Evolutionary conservation across 2,113 vertebrate species (phyloP).

Genomic region (Microcebus ravelobensis): DNA sequence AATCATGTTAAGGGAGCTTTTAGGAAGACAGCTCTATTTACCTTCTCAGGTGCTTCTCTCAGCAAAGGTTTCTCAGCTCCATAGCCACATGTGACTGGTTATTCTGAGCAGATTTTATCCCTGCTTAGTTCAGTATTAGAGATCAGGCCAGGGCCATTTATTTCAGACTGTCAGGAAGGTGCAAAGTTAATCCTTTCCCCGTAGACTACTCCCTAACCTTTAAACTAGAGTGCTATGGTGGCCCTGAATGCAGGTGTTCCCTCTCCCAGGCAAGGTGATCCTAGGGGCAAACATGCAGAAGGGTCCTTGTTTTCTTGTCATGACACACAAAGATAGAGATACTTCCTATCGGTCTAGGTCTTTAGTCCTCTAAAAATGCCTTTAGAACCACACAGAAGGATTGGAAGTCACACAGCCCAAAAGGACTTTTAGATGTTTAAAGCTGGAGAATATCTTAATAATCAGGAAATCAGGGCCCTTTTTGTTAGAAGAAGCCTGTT

Average conservation of each 20-base stretch:
- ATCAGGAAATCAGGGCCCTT: background rate
- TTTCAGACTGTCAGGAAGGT: background rate
- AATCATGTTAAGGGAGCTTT: background rate
- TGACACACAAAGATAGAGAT: background rate
- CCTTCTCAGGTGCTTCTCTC: background rate
- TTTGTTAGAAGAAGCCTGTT: too few species aligned
- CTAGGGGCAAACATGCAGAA: background rate
- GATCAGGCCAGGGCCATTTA: background rate
- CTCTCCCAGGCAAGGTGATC: background rate
- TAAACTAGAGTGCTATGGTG: background rate
- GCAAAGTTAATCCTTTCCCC: background rate
- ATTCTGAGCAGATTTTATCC: background rate
- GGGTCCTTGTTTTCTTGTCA: background rate
- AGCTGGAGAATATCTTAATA: background rate
- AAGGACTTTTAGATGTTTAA: background rate
- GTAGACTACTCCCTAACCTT: background rate
- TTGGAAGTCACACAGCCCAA: background rate
- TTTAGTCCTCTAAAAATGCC: background rate
- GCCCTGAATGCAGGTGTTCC: background rate
- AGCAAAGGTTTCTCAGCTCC: background rate
- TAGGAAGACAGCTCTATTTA: background rate
- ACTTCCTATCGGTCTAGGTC: background rate
- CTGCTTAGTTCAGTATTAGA: background rate
- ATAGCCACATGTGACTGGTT: background rate
- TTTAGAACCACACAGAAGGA: background rate